Evolutionary conservation across 2,797 vertebrate species (phyloP).

Genomic region (Cheirogaleus major): DNA sequence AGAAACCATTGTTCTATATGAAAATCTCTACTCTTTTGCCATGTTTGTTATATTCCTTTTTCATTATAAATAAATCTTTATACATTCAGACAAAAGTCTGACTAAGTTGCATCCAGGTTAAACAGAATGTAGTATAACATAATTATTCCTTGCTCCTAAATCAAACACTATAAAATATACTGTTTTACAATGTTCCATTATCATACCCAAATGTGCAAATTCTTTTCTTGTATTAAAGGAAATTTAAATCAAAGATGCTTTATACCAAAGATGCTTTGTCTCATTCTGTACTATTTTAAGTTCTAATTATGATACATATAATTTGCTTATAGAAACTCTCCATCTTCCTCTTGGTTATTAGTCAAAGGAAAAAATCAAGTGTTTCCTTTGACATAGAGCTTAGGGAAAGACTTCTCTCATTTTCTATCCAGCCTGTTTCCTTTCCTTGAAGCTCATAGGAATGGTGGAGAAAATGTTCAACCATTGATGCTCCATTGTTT

Average conservation of each 20-base stretch:
- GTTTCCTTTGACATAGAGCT: neutral
- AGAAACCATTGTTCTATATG: neutral
- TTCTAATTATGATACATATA: neutral
- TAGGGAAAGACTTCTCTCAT: neutral
- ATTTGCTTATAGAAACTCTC: neutral
- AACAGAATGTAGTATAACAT: neutral
- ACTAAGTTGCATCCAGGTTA: neutral
- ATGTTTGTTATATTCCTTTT: neutral
- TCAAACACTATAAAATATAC: neutral
- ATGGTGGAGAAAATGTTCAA: neutral
- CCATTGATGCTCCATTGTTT: neutral
- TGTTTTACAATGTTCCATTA: neutral
- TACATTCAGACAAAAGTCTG: neutral
- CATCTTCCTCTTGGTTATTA: neutral
- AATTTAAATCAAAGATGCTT: neutral
- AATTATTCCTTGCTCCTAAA: neutral
- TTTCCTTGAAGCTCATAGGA: neutral
- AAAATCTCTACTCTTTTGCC: neutral
- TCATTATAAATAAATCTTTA: conserved; percentile 39
- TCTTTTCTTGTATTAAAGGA: neutral
- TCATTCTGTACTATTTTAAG: neutral
- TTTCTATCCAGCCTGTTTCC: neutral
- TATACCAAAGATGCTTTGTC: neutral
- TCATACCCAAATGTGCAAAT: neutral
- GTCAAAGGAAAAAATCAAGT: neutral